Evolutionary conservation across 2,888 invertebrate species (phyloP), one percentile per base, ranked within the genome.

Genomic region (Rhabditoides inermis): DNA sequence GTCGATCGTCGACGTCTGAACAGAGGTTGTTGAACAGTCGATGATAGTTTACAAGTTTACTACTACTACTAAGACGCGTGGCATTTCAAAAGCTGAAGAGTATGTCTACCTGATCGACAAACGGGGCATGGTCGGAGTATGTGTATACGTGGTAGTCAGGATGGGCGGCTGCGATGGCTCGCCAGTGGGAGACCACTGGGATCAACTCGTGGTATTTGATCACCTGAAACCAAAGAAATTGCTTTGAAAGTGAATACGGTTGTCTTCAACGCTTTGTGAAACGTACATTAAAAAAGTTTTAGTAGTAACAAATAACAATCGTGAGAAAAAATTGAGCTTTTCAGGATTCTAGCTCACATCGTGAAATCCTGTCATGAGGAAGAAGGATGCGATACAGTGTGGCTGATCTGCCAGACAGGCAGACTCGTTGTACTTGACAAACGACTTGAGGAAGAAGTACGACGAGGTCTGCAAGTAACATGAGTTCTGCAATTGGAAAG

Each of bases 321-420:
- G 10, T 32, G 35, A 32, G n/a, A 32, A 25, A 44, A 35, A 32
- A 30, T 27, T 45, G 4, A n/a, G 23, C 30, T 28, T 12, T n/a
- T 39, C 6, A n/a, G 6, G 15, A 40, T 10, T 36, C 10, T 22
- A 40, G n/a, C 45, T 32, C 22, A 68, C 68, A 20, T 63, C 61
- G 50, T 70, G 72, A 55, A 71, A 71, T 37, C 73, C 73, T 22
- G 71, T 71, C 45, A 71, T 61, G 56, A 71, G 73, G 59, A 71
- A 71, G 60, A 71, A 73, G 2, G 63, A 47, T 3, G 55, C 45
- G 23, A 71, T 63, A 53, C 71, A 71, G 20, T 49, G 56, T 5
- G 71, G 69, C 5, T 51, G 40, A 44, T 71, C 60, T 7, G 53
- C 58, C 3, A 48, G 18, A 37, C 71, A 71, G 5, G 70, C 71